phyloP scores from a whole-genome alignment of 2,888 invertebrate species.

The Shargacucullia verbasci region DNA sequence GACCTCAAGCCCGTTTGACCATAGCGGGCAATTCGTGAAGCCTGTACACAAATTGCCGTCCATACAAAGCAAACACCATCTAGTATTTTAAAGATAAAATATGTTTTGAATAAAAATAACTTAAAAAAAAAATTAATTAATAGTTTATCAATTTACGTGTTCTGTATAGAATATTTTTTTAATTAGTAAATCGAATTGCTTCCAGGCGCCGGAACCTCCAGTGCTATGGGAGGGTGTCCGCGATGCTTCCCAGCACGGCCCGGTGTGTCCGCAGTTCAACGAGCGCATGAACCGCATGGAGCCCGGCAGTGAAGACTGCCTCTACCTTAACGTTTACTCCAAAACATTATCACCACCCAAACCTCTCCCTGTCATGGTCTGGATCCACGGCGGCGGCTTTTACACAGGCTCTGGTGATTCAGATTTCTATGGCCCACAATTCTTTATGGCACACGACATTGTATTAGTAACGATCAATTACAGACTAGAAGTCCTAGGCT shows the following conservation, averaged over 20 bases:
- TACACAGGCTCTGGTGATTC: slow-evolving; percentile 86
- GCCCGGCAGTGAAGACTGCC: slow-evolving; percentile 90
- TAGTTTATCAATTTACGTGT: no score
- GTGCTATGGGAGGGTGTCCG: slow-evolving; percentile 78
- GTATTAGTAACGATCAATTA: slow-evolving; percentile 85
- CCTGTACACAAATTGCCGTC: no score
- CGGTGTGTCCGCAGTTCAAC: slow-evolving; percentile 84
- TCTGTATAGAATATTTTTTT: no score
- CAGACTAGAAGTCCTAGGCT: slow-evolving; percentile 84
- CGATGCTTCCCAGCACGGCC: slow-evolving; percentile 78
- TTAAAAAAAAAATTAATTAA: no score
- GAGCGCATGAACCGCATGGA: slow-evolving; percentile 84
- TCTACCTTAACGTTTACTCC: slow-evolving; percentile 92
- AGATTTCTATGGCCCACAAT: slow-evolving; percentile 85
- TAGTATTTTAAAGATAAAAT: no score
- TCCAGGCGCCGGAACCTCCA: slow-evolving; percentile 81
- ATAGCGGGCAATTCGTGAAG: no score
- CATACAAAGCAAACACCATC: no score
- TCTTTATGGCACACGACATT: slow-evolving; percentile 79
- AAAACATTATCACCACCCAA: slow-evolving; percentile 61
- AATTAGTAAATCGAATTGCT: neutral
- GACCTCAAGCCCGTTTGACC: no score
- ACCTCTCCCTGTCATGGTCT: slow-evolving; percentile 81
- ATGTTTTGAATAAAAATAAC: no score
- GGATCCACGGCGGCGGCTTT: slow-evolving; percentile 87